Conservation (phyloP, 2,113 vertebrate genomes). For the Vanacampus margaritifer region DNA sequence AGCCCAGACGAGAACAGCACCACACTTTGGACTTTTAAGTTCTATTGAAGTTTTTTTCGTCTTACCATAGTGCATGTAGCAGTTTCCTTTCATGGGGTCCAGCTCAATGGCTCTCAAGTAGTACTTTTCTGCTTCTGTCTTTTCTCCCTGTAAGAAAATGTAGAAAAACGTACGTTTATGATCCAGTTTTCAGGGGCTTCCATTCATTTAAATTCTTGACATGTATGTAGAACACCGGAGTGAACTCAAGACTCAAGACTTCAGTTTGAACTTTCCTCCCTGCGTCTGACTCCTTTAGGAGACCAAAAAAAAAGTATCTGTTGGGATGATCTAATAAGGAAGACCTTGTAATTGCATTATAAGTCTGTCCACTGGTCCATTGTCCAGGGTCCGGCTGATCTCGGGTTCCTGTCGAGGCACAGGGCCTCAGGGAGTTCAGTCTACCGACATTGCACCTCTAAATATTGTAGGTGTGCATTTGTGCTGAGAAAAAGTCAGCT, state of each 20-base stretch:
- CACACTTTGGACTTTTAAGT: neutral
- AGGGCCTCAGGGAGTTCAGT: slow-evolving; percentile 35
- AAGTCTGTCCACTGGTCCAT: slow-evolving; percentile 45
- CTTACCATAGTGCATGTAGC: slow-evolving; percentile 98
- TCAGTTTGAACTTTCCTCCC: slow-evolving; percentile 30
- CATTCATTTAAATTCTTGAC: neutral
- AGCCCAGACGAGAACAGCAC: neutral
- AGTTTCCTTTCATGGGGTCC: slow-evolving; percentile 92
- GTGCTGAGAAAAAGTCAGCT: neutral
- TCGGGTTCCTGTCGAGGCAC: slow-evolving; percentile 28
- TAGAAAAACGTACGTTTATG: neutral
- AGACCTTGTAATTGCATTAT: slow-evolving; percentile 60
- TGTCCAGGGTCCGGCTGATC: slow-evolving; percentile 50
- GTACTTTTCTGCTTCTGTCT: slow-evolving; percentile 87
- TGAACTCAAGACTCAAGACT: slow-evolving; percentile 31
- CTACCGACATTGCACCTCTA: slow-evolving; percentile 28
- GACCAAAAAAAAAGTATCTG: slow-evolving; percentile 20
- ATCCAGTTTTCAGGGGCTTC: slow-evolving; percentile 14
- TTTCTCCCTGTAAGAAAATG: slow-evolving; percentile 80
- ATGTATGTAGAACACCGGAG: slow-evolving; percentile 5
- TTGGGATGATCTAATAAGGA: slow-evolving; percentile 65
- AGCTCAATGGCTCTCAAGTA: slow-evolving; percentile 91
- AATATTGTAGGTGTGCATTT: slow-evolving; percentile 12
- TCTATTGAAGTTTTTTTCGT: slow-evolving; percentile 13
- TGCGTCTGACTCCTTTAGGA: slow-evolving; percentile 23